phyloP scores from a whole-genome alignment of 2,888 invertebrate species.

The Ischnus inquisitorius region DNA sequence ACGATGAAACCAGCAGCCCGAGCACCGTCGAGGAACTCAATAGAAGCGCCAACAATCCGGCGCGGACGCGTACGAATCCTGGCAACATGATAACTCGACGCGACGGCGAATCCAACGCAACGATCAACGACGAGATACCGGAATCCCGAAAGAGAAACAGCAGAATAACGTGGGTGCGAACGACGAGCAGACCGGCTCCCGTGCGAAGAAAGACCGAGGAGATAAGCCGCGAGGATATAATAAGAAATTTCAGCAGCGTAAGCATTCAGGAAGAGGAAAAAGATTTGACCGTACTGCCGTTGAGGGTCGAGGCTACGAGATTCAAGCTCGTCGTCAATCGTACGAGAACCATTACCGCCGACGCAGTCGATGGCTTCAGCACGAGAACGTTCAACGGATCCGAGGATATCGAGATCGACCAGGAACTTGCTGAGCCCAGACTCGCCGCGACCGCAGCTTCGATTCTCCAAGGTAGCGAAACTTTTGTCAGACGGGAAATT shows the following conservation, averaged over 20 bases:
- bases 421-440: conserved; percentile 76
- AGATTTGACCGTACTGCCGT: conserved; percentile 77
- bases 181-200: conserved; percentile 68
- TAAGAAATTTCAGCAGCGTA: conserved; percentile 66
- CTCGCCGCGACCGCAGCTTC: conserved; percentile 80
- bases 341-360: conserved; percentile 72
- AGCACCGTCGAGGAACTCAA: background rate
- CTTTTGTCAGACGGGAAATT: background rate
- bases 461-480: conserved; percentile 77
- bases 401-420: conserved; percentile 77
- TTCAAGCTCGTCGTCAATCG: conserved; percentile 78
- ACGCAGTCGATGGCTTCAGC: conserved; percentile 64
- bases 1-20: conserved; percentile 28
- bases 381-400: conserved; percentile 76
- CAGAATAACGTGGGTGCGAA: conserved; percentile 78
- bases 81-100: conserved; percentile 25
- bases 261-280: conserved; percentile 62
- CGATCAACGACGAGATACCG: background rate
- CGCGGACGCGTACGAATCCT: conserved; percentile 27
- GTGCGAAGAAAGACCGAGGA: conserved; percentile 67
- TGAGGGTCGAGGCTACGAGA: conserved; percentile 76
- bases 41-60: conserved; percentile 4
- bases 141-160: conserved; percentile 70
- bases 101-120: conserved; percentile 33
- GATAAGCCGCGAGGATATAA: conserved; percentile 59